Conservation (phyloP, 1,140 invertebrate genomes). For the Trinorchestia longiramus region DNA sequence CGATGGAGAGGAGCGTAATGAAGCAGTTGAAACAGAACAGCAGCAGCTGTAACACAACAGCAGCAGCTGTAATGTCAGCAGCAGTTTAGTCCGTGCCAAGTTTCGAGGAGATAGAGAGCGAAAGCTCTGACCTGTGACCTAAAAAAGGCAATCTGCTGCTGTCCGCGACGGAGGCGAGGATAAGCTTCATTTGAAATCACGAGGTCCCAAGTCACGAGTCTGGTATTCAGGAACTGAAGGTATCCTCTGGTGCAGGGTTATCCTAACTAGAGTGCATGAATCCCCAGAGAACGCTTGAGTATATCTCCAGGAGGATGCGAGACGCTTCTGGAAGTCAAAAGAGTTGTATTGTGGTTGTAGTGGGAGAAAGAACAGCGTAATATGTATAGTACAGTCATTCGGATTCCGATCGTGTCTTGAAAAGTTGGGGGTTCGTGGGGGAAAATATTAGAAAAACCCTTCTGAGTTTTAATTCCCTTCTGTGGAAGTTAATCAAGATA, state of each 20-base stretch:
- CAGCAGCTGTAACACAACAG: constrained; percentile 25
- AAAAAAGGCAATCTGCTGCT: not conserved
- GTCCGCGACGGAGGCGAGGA: not conserved
- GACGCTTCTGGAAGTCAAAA: too few species aligned
- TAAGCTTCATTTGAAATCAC: not conserved
- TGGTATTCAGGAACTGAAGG: not conserved
- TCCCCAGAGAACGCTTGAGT: not conserved
- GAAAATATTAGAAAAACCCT: too few species aligned
- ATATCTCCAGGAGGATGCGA: not conserved
- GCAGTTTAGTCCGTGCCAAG: not conserved
- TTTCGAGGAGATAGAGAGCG: not conserved
- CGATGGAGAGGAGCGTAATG: not conserved
- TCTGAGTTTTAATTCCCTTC: too few species aligned
- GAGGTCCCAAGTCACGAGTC: too few species aligned
- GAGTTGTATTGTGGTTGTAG: too few species aligned
- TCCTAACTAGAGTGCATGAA: too few species aligned
- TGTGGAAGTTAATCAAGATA: too few species aligned
- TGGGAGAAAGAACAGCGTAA: too few species aligned
- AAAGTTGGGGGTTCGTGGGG: too few species aligned
- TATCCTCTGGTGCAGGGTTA: too few species aligned
- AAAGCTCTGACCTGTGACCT: not conserved
- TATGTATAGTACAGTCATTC: too few species aligned
- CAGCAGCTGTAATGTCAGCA: constrained; percentile 22
- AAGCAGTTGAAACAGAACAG: constrained; percentile 8
- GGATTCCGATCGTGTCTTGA: too few species aligned